Evolutionary conservation across 2,888 invertebrate genomes (phyloP), one percentile per base, ranked within the genome.

Genomic region (Dolomedes plantarius): DNA sequence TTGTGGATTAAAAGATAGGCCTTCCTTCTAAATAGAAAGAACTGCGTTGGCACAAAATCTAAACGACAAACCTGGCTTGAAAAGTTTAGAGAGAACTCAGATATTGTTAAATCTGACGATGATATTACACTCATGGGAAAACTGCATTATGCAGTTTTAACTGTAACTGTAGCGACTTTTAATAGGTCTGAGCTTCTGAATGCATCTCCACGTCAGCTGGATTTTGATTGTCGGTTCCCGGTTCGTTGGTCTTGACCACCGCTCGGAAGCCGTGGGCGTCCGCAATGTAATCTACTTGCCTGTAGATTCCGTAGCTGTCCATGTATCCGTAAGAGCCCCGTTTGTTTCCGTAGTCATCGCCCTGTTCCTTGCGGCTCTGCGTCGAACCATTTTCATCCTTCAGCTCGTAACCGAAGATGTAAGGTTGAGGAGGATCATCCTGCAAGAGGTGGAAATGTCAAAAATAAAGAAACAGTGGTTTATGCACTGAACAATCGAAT

Each of bases 351-450:
- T 88, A 74, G 19, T 73, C 73, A 62, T 89, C 88, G 0, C 88
- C 88, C 46, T 87, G 76, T 28, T 89, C 88, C 28, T 88, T 78
- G 16, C 82, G 83, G 64, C 69, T 78, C 16, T 78, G 82, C 11
- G 77, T 74, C 11, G 81, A 56, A 0, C 87, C 87, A 28, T 89
- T 56, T 39, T 87, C 88, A 65, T 87, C 88, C 2, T 88, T 71
- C n/a, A 89, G 67, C n/a, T 88, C 87, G 72, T 87, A 89, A 2
- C 88, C 88, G 50, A 88, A 89, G 50, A 82, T 87, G 65, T 89
- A 89, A 5, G 89, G 89, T 27, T 86, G 88, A n/a, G 29, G 89
- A 19, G 77, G 64, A 1, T 77, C 77, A 5, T 67, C 77, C 83
- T 83, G 31, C 6, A 46, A 62, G 19, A 23, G 19, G 64, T 16